phyloP scores from a whole-genome alignment of 2,888 invertebrate species.

The Uloborus plumipes region DNA sequence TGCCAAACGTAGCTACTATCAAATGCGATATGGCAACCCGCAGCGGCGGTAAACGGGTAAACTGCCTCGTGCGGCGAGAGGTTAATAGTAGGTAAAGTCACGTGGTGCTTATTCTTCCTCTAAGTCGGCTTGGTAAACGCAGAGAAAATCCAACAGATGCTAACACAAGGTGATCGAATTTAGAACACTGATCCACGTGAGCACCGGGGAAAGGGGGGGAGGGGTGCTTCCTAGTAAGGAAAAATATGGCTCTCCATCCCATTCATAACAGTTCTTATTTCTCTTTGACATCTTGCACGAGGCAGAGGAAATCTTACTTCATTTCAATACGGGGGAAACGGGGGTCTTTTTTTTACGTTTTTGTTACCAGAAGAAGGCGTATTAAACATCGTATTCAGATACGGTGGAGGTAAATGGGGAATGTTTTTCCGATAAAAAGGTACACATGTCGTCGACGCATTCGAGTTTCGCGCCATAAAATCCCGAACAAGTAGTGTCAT shows the following conservation, averaged over 20 bases:
- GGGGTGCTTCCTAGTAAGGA: neutral
- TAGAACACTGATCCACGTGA: slow-evolving; percentile 24
- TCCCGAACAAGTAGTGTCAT: no score
- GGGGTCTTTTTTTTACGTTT: no score
- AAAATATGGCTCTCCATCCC: neutral
- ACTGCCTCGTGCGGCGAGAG: slow-evolving; percentile 32
- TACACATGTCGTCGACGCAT: no score
- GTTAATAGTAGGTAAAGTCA: slow-evolving; percentile 52
- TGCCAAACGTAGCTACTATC: slow-evolving; percentile 32
- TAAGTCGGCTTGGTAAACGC: slow-evolving; percentile 8
- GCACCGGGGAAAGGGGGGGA: neutral
- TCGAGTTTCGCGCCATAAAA: no score
- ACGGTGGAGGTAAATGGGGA: no score
- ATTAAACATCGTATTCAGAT: no score
- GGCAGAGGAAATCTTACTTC: no score
- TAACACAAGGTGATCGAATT: slow-evolving; percentile 25
- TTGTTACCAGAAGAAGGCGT: no score
- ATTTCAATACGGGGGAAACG: no score
- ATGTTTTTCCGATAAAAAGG: no score
- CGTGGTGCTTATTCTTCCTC: slow-evolving; percentile 33
- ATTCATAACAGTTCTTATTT: neutral
- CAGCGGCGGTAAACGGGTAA: neutral
- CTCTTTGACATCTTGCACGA: no score
- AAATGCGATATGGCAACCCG: slow-evolving; percentile 10
- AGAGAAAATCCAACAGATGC: slow-evolving; percentile 45